Conservation (phyloP, 2,888 invertebrate genomes). For the Bellardia pandia region DNA sequence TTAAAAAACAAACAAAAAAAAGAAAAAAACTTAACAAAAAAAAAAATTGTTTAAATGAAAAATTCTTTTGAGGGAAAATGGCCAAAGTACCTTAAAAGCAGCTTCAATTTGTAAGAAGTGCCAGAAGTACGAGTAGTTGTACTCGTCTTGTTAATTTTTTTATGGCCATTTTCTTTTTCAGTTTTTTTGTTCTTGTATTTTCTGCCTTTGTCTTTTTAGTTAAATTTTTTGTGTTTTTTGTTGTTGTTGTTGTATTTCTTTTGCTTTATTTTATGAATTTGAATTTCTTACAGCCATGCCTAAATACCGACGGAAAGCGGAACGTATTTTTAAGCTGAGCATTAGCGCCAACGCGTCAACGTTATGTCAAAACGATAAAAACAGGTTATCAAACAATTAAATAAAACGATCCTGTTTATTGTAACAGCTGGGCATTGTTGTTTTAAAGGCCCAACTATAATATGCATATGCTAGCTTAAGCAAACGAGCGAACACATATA, state of each 20-base stretch:
- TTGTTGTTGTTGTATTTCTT: constrained; percentile 1
- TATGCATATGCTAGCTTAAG: too few relatives aligned
- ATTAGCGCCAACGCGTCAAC: too few relatives aligned
- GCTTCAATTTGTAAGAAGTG: constrained; percentile 27
- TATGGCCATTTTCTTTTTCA: constrained; percentile 12
- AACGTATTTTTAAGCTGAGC: too few relatives aligned
- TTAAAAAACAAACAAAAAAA: constrained; percentile 25
- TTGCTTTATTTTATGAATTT: constrained; percentile 8
- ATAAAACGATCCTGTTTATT: too few relatives aligned
- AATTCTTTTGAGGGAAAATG: constrained; percentile 23
- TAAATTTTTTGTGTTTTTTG: constrained; percentile 8
- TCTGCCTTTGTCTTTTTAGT: constrained; percentile 22
- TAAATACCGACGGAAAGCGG: too few relatives aligned
- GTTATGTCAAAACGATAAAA: too few relatives aligned
- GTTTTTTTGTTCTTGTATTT: neutral
- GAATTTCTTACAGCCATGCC: too few relatives aligned
- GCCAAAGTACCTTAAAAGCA: constrained; percentile 41
- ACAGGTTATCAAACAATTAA: too few relatives aligned
- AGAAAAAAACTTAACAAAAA: neutral
- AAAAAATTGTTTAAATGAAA: neutral
- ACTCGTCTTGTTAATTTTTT: constrained; percentile 12
- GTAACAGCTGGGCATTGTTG: too few relatives aligned
- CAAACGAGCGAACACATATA: too few relatives aligned
- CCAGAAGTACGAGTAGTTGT: constrained; percentile 8
- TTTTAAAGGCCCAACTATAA: too few relatives aligned